These are phyloP conservation scores for Chaetodon trifasciatus DNA, from an alignment of 2,797 vertebrate genomes.

Conservation along the genomic window DNA sequence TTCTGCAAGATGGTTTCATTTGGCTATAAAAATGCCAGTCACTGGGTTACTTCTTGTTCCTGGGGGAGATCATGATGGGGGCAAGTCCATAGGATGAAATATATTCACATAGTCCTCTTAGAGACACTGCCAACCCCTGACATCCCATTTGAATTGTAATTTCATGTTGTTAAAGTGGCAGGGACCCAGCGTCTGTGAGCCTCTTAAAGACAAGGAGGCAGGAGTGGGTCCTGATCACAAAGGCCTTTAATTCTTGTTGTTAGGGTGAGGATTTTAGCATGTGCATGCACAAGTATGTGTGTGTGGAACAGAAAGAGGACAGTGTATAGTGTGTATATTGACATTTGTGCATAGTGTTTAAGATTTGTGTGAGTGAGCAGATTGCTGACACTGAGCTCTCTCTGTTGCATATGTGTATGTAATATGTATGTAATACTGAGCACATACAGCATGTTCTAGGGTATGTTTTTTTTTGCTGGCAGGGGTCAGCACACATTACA, in stretches of 20 bases:
- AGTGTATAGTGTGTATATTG: no score
- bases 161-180: slow-evolving; percentile 94
- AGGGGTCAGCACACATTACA: slow-evolving; percentile 67
- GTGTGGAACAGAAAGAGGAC: not conserved
- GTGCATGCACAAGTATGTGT: slow-evolving; percentile 12
- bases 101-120: slow-evolving; percentile 89
- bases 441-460: slow-evolving; percentile 54
- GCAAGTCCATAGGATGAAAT: slow-evolving; percentile 93
- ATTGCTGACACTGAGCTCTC: slow-evolving; percentile 9
- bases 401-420: slow-evolving; percentile 12
- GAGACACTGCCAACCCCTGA: slow-evolving; percentile 89
- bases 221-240: slow-evolving; percentile 63
- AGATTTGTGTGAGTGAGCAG: slow-evolving; percentile 6
- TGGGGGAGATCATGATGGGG: slow-evolving; percentile 88
- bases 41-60: slow-evolving; percentile 86
- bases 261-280: slow-evolving; percentile 22
- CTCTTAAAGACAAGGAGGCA: slow-evolving; percentile 68
- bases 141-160: slow-evolving; percentile 93
- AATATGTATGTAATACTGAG: slow-evolving; percentile 22
- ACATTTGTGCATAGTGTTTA: no score
- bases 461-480: slow-evolving; percentile 46
- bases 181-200: slow-evolving; percentile 83
- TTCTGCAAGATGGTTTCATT: slow-evolving; percentile 87
- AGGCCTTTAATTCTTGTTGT: slow-evolving; percentile 70
- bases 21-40: slow-evolving; percentile 94